Evolutionary conservation across 2,113 vertebrate species (phyloP), one percentile per base, ranked within the genome.

Genomic region (Osmerus mordax): DNA sequence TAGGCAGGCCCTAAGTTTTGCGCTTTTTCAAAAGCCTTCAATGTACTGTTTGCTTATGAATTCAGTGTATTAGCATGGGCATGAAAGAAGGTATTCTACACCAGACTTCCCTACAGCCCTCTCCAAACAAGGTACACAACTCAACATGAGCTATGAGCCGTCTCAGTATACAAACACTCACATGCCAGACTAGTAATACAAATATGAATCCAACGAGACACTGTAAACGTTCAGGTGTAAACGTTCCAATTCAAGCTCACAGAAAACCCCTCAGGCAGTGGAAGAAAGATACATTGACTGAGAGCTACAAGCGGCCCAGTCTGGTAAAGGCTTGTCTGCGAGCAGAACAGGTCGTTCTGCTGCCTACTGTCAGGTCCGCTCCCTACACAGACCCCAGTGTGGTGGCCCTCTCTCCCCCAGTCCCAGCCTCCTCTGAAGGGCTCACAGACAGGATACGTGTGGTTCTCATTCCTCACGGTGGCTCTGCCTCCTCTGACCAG

Each of bases 361-460:
- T 47, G 41, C 5, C 9, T 47, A 47, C 9, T 9, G 9, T 47
- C 7, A 12, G 9, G 41, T 47, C 8, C 7, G 2, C 8, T 64
- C 55, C 63, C 18, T 29, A 71, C 19, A 54, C 11, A 67, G 13
- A 67, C 19, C 61, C 36, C 23, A 69, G 3, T 65, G 60, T 16
- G 59, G 28, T 67, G 32, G 70, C 73, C n/a, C n/a, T 6, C 19
- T 70, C 69, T 71, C 9, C 41, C 41, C 41, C 41, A 47, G 41
- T 47, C 41, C 41, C 41, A 47, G 41, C 41, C 41, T 11, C 41
- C 41, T 11, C 41, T 47, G 41, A 47, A 58, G 16, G 73, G 9
- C 73, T 69, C 53, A 76, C 73, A 72, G 65, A 69, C 29, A 21
- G 56, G 52, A 68, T 64, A 73, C 78, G 78, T 76, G 66, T 80